Evolutionary conservation across 2,888 invertebrate genomes (phyloP).

Genomic region (Cerastis rubricosa): DNA sequence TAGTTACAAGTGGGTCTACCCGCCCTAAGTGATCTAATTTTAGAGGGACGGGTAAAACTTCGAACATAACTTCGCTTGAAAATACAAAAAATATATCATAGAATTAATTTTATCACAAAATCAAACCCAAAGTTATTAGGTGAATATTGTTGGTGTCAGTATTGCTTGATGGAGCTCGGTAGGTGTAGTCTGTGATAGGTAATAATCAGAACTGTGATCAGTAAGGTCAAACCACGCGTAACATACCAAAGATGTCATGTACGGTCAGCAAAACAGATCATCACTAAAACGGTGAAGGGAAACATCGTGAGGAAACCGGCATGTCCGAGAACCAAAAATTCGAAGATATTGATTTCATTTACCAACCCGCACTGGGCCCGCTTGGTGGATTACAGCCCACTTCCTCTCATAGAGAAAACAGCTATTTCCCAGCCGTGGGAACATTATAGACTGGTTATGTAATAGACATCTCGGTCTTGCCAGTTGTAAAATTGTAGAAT

Average conservation of each 20-base stretch:
- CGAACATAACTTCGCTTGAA: neutral
- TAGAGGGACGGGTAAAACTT: too few relatives aligned
- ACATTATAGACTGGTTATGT: neutral
- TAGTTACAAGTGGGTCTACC: too few relatives aligned
- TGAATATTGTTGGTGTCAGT: constrained; percentile 24
- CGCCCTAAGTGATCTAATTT: too few relatives aligned
- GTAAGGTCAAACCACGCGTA: constrained; percentile 77
- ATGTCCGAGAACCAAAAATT: neutral
- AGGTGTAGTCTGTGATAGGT: constrained; percentile 81
- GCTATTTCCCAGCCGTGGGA: neutral
- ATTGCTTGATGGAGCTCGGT: constrained; percentile 62
- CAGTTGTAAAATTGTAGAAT: too few relatives aligned
- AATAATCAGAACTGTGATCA: constrained; percentile 80
- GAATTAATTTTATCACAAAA: constrained; percentile 25
- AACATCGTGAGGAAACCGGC: neutral
- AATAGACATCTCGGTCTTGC: neutral
- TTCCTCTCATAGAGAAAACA: neutral
- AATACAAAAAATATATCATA: neutral
- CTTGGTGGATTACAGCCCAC: neutral
- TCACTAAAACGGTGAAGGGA: neutral
- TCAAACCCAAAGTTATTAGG: constrained; percentile 27
- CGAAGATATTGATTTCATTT: neutral
- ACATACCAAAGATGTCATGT: constrained; percentile 65
- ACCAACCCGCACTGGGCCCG: neutral
- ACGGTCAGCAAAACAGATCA: constrained; percentile 63